Evolutionary conservation across 2,888 invertebrate species (phyloP).

Genomic region (Norana najaformis): DNA sequence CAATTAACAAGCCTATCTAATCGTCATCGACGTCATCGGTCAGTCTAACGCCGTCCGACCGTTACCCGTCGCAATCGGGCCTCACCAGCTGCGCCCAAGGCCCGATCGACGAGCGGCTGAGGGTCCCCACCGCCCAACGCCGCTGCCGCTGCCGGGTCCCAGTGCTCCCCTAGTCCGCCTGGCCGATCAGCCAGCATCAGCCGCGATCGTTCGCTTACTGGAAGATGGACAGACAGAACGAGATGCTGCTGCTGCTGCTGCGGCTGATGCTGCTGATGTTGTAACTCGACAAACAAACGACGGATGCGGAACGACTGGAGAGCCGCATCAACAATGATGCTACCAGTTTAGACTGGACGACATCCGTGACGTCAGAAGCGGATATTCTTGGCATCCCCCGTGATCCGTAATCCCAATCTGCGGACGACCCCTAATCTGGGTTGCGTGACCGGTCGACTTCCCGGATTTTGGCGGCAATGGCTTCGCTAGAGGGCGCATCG

Average conservation of each 20-base stretch:
- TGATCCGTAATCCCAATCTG: neutral
- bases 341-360: neutral
- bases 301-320: neutral
- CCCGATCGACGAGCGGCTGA: neutral
- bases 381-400: neutral
- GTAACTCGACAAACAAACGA: neutral
- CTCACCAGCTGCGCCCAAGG: neutral
- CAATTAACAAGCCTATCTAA: neutral
- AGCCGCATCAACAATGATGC: neutral
- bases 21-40: neutral
- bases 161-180: slow-evolving; percentile 3
- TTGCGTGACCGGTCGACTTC: neutral
- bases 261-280: neutral
- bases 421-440: no score
- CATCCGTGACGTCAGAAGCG: neutral
- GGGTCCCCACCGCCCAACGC: slow-evolving; percentile 5
- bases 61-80: neutral
- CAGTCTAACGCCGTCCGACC: neutral
- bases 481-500: neutral
- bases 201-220: neutral
- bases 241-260: neutral
- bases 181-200: neutral
- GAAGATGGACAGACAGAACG: neutral
- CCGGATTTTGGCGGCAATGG: neutral
- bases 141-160: neutral